These are phyloP conservation scores for Sciurus vulgaris DNA, from an alignment of 2,797 vertebrate genomes.

Conservation along the genomic window DNA sequence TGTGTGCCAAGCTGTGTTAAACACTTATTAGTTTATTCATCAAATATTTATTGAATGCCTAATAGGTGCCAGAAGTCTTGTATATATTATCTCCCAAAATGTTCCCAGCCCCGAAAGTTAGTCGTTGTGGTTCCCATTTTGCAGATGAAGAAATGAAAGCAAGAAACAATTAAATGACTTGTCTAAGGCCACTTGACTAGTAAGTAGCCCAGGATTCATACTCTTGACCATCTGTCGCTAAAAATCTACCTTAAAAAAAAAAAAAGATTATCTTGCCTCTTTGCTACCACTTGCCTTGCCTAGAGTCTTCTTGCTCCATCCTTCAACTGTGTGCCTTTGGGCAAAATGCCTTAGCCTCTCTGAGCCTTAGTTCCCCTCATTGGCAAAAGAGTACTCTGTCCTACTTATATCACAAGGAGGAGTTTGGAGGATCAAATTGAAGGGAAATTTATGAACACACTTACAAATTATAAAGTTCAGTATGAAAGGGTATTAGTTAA, in stretches of 20 bases:
- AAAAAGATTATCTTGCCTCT: not conserved
- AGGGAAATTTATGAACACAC: not conserved
- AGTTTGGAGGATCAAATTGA: not conserved
- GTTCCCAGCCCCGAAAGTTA: not conserved
- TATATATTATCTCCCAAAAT: not conserved
- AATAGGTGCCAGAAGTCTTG: not conserved
- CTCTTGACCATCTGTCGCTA: not conserved
- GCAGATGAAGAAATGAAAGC: not conserved
- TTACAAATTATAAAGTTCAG: not conserved
- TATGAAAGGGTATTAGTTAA: not conserved
- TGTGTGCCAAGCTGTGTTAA: not conserved
- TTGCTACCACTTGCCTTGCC: not conserved
- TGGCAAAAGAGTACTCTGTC: not conserved
- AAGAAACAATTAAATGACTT: not conserved
- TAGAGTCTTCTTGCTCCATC: not conserved
- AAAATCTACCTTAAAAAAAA: not conserved
- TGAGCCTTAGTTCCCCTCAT: not conserved
- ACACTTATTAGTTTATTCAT: conserved; percentile 19
- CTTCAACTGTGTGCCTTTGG: not conserved
- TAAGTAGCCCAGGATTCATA: not conserved
- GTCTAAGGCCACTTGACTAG: not conserved
- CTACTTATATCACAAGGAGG: not conserved
- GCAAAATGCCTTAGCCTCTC: not conserved
- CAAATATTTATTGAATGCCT: conserved; percentile 17
- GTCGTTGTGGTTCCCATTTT: not conserved